A percentile compares a stretch with the other conserved stretches of the same genome.
These are phyloP conservation scores for Tiliacea citrago DNA, from an alignment of 2,888 invertebrate genomes.

Conservation along the genomic window DNA sequence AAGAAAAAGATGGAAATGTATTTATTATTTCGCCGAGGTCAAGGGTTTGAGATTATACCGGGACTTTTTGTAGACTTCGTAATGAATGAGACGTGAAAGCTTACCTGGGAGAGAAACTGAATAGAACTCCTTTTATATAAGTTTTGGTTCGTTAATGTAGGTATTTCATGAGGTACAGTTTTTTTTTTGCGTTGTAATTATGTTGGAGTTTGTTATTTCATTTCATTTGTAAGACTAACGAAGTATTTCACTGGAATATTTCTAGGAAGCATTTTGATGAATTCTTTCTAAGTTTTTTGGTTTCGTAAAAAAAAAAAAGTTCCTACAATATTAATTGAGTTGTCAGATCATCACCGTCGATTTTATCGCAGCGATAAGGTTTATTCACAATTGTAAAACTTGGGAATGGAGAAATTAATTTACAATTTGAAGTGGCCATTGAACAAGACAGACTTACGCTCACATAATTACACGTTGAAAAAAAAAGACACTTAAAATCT, in stretches of 20 bases:
- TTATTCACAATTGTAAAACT: neutral
- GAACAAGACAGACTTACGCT: too few relatives aligned
- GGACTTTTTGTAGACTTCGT: conserved; percentile 65
- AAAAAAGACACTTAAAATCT: neutral
- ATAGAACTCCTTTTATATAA: conserved; percentile 59
- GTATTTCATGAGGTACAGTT: conserved; percentile 36
- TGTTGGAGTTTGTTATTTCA: conserved; percentile 18
- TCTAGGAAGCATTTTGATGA: conserved; percentile 2
- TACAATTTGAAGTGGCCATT: neutral
- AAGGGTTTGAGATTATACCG: conserved; percentile 68
- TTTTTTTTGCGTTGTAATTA: conserved; percentile 38
- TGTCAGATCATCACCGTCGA: too few relatives aligned
- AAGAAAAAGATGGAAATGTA: conserved; percentile 72
- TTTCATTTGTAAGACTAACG: conserved; percentile 31
- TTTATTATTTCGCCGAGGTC: conserved; percentile 73
- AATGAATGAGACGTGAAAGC: conserved; percentile 68
- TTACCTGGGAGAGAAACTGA: conserved; percentile 59
- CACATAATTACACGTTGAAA: too few relatives aligned
- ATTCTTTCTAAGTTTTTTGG: neutral
- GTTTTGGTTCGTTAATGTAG: conserved; percentile 59
- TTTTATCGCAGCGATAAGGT: neutral
- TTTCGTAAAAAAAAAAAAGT: neutral
- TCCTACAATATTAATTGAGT: neutral
- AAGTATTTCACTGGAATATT: conserved; percentile 24
- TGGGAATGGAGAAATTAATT: neutral